phyloP scores from a whole-genome alignment of 1,140 invertebrate species.

The Dendrolimus punctatus region DNA sequence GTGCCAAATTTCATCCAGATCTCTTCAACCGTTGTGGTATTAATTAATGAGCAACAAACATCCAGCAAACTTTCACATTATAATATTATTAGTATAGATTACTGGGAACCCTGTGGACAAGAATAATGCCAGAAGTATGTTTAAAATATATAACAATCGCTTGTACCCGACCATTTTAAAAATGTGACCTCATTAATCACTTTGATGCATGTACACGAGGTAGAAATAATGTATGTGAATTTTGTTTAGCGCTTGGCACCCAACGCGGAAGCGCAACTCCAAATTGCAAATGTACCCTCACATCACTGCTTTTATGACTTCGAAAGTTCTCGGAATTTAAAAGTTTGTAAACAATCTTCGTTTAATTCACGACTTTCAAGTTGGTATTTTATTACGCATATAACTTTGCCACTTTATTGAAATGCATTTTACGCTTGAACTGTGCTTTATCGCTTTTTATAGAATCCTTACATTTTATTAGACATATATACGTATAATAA shows the following conservation, averaged over 20 bases:
- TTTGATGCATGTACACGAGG: conserved; percentile 16
- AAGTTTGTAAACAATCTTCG: conserved; percentile 28
- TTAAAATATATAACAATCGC: too few species aligned
- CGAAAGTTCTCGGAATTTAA: conserved; percentile 25
- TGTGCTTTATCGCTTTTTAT: too few species aligned
- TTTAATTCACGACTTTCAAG: conserved; percentile 16
- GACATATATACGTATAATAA: too few species aligned
- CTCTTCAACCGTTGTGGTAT: too few species aligned
- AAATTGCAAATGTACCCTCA: conserved; percentile 35
- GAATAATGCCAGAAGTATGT: too few species aligned
- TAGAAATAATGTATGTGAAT: conserved; percentile 26
- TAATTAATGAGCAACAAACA: too few species aligned
- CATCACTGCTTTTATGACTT: conserved; percentile 35
- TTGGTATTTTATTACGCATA: conserved; percentile 8
- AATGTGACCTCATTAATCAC: conserved; percentile 10
- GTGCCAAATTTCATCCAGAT: too few species aligned
- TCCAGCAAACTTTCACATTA: too few species aligned
- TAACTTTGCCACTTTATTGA: neutral
- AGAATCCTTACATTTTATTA: too few species aligned
- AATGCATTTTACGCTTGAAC: neutral
- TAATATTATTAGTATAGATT: too few species aligned
- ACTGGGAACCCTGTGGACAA: too few species aligned
- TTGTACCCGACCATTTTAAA: conserved; percentile 11
- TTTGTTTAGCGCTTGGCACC: conserved; percentile 26
- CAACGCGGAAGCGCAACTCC: conserved; percentile 19